Percentiles rank a stretch among this genome's conserved stretches.
These are phyloP conservation scores for Semicossyphus pulcher DNA, from an alignment of 2,113 vertebrate genomes.

Conservation along the genomic window DNA sequence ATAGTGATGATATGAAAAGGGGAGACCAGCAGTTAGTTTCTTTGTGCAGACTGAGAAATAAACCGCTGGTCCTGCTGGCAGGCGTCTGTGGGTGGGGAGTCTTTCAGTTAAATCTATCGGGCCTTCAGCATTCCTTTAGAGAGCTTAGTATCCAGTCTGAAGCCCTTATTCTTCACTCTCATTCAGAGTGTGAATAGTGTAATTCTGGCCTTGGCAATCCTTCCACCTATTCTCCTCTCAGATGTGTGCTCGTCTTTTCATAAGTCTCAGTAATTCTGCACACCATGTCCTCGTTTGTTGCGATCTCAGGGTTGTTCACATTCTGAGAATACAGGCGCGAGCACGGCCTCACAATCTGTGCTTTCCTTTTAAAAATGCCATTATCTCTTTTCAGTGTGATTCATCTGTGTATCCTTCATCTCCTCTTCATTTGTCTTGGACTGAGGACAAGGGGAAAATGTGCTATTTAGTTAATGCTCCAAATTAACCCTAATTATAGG, in stretches of 20 bases:
- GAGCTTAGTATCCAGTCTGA: constrained; percentile 37
- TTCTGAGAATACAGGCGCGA: background rate
- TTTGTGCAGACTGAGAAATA: constrained; percentile 46
- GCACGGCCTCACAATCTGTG: constrained; percentile 15
- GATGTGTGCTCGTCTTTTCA: constrained; percentile 34
- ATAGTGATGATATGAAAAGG: constrained; percentile 22
- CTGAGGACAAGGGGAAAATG: constrained; percentile 30
- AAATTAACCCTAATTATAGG: constrained; percentile 52
- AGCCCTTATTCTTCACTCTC: constrained; percentile 25
- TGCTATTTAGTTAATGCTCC: constrained; percentile 32
- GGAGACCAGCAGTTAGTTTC: constrained; percentile 33
- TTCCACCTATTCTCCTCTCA: constrained; percentile 40
- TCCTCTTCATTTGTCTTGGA: constrained; percentile 13
- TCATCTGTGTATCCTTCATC: background rate
- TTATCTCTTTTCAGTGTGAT: constrained; percentile 8
- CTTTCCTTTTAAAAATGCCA: background rate
- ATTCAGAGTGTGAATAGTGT: constrained; percentile 58
- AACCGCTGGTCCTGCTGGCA: constrained; percentile 27
- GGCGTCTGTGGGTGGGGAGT: constrained; percentile 39
- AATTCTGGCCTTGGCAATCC: constrained; percentile 46
- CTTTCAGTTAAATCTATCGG: constrained; percentile 52
- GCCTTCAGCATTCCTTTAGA: constrained; percentile 50
- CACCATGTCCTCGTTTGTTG: constrained; percentile 36
- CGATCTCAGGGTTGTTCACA: constrained; percentile 3
- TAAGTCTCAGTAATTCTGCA: constrained; percentile 42